phyloP scores from a whole-genome alignment of 2,113 vertebrate species.

The Ivindomyrus marchei region DNA sequence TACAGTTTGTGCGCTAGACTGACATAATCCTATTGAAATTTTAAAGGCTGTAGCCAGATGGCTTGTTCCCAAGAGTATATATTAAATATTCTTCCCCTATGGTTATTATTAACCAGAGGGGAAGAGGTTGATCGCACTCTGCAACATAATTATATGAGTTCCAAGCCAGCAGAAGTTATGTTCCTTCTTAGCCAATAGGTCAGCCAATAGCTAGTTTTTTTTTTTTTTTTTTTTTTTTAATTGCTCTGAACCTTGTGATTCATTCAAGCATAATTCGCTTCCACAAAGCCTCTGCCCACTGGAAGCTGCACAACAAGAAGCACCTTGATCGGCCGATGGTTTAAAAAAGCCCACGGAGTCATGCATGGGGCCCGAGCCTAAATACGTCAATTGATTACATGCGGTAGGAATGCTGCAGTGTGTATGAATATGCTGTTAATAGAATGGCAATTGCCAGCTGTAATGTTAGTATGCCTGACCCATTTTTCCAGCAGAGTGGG shows the following conservation, averaged over 20 bases:
- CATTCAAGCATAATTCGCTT: not conserved
- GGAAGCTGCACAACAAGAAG: not conserved
- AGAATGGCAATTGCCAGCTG: not conserved
- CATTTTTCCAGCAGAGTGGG: not conserved
- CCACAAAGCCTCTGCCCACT: not conserved
- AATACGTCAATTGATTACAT: not conserved
- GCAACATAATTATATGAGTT: constrained; percentile 11
- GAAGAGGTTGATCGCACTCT: not conserved
- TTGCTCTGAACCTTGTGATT: not conserved
- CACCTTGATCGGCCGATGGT: not conserved
- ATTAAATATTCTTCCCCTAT: constrained; percentile 54
- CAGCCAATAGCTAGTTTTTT: not conserved
- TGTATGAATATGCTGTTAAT: not conserved
- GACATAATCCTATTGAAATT: constrained; percentile 60
- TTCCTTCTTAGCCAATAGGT: not conserved
- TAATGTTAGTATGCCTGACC: constrained; percentile 14
- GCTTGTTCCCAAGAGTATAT: constrained; percentile 63
- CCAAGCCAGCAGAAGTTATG: not conserved
- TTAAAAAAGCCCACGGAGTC: not conserved
- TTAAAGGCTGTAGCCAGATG: constrained; percentile 61
- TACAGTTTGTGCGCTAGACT: constrained; percentile 59
- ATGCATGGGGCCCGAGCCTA: not conserved
- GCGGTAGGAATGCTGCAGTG: not conserved
- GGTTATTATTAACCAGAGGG: constrained; percentile 37
- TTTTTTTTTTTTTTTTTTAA: not conserved